Evolutionary conservation across 53 echinoderm and acorn worm genomes (phyloP).

Genomic region (Patiria pectinifera): DNA sequence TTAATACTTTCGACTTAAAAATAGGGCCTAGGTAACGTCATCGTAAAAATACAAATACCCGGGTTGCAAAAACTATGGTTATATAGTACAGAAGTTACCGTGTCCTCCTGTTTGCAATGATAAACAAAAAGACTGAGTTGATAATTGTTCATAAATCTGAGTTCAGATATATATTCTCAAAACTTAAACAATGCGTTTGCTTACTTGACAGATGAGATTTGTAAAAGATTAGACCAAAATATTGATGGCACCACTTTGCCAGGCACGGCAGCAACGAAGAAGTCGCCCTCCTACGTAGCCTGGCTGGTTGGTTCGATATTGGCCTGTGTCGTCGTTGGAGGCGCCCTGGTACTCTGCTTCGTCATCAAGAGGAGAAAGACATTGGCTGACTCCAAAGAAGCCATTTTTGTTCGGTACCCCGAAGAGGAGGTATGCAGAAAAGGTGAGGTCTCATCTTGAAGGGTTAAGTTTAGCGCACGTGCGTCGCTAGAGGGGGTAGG

Average conservation of each 20-base stretch:
- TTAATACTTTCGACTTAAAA: no score
- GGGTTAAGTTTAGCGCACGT: not conserved
- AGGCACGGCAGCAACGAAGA: not conserved
- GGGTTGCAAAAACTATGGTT: no score
- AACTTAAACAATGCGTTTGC: no score
- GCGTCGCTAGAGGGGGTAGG: not conserved
- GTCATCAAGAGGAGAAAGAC: conserved; percentile 8
- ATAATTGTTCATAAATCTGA: no score
- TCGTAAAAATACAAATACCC: no score
- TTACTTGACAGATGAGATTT: conserved; percentile 5
- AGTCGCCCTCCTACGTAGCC: not conserved
- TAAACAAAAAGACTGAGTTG: no score
- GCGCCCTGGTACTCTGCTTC: conserved; percentile 2
- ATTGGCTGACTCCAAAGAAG: conserved; percentile 33
- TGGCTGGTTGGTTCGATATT: not conserved
- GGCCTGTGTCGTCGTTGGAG: not conserved
- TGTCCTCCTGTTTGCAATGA: no score
- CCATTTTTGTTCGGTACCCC: conserved; percentile 40
- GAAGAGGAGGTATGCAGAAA: conserved; percentile 15
- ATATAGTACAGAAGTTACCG: no score
- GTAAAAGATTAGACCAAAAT: not conserved
- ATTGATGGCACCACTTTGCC: not conserved
- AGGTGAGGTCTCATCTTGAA: not conserved
- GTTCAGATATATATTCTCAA: no score
- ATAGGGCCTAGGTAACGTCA: no score